Evolutionary conservation across 1,140 invertebrate species (phyloP), one percentile per base, ranked within the genome.

Genomic region (Vanessa tameamea): DNA sequence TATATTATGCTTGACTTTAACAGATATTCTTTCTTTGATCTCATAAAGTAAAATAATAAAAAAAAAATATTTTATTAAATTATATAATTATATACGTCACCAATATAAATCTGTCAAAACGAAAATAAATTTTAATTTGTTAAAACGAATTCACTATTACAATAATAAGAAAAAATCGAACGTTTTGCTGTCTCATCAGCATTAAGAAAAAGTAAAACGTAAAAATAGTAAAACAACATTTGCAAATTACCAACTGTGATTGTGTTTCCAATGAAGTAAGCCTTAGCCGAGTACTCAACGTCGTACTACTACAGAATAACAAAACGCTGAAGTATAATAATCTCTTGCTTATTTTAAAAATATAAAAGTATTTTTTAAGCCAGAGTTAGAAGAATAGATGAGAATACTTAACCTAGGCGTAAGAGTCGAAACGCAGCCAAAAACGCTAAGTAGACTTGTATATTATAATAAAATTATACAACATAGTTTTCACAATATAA

Each of bases 321-420:
- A 61, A 37, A 13, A 61, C 20, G 8, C 55, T 59, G 11, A 26
- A 59, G 55, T 1, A 47, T 68, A 68, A 68, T 47, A 8, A 59
- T 23, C 31, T 57, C 16, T 23, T 57, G 47, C 15, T 26, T 50
- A 65, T 65, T 47, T 9, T 23, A 69, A 59, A 59, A 69, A 69
- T 57, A 47, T 7, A 59, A 69, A 59, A 43, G 14, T 47, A 57
- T 15, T 57, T 67, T 20, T 67, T 55, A 37, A 68, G 66, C 51
- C 51, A 5, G 66, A 55, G 48, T 23, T 68, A 55, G 57, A 68
- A 68, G 31, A 68, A 68, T 47, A 68, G 51, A 12, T 43, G 51
- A 68, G 66, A 31, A 57, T 31, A 55, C 66, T 68, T 68, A 47
- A 55, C 66, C 51, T 57, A 68, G 66, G 16, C 26, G 26, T 57